Evolutionary conservation across 2,888 invertebrate species (phyloP).

Genomic region (Adelphocoris suturalis): DNA sequence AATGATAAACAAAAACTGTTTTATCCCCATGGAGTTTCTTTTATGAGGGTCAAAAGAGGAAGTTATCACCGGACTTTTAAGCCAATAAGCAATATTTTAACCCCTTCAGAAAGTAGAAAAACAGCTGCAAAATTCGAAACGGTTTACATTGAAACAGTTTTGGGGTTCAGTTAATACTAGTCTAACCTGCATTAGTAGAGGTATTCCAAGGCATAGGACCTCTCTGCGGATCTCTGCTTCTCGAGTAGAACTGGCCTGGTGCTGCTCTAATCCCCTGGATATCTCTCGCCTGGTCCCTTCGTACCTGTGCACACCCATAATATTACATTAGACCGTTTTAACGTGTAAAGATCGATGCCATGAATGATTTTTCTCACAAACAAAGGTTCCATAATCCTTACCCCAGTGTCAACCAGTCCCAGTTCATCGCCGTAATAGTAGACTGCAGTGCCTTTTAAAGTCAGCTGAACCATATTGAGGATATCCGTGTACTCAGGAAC

Average conservation of each 20-base stretch:
- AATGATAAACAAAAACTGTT: too few species aligned
- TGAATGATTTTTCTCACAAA: not conserved
- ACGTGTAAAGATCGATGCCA: not conserved
- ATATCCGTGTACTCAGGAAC: slow-evolving; percentile 86
- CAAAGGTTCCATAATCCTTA: slow-evolving; percentile 75
- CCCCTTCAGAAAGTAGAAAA: too few species aligned
- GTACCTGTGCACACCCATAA: slow-evolving; percentile 57
- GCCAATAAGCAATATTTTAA: too few species aligned
- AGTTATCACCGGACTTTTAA: too few species aligned
- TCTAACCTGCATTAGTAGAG: slow-evolving; percentile 81
- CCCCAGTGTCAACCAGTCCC: slow-evolving; percentile 83
- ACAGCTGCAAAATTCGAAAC: too few species aligned
- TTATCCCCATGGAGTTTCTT: too few species aligned
- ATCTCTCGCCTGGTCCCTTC: slow-evolving; percentile 81
- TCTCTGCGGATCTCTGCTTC: slow-evolving; percentile 86
- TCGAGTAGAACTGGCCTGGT: slow-evolving; percentile 81
- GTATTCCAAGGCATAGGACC: slow-evolving; percentile 91
- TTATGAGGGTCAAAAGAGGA: too few species aligned
- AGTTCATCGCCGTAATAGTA: slow-evolving; percentile 94
- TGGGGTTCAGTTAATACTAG: too few species aligned
- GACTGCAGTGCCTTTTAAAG: slow-evolving; percentile 91
- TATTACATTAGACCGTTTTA: not conserved
- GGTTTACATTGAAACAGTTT: too few species aligned
- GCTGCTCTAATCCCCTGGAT: slow-evolving; percentile 82
- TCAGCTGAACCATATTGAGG: slow-evolving; percentile 89